phyloP scores from a whole-genome alignment of 1,140 invertebrate species.

The Drosophila pandora region DNA sequence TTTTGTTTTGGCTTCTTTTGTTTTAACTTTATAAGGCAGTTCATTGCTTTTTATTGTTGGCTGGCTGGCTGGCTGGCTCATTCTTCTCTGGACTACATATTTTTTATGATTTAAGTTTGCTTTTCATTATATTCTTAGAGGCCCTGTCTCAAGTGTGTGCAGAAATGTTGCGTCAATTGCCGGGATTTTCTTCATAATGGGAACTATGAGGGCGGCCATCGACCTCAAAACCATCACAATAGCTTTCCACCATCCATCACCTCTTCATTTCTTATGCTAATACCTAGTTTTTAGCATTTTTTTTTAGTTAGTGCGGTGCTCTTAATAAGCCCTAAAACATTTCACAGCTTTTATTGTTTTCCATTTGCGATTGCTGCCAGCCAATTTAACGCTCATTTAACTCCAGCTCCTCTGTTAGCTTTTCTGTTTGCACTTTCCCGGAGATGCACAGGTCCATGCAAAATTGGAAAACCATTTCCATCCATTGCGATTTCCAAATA shows the following conservation, averaged over 20 bases:
- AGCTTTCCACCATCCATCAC: background rate
- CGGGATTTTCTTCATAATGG: conserved; percentile 25
- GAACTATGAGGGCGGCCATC: background rate
- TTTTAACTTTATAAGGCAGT: conserved; percentile 37
- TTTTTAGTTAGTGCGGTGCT: conserved; percentile 7
- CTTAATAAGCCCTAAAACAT: conserved; percentile 32
- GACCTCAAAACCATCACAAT: conserved; percentile 6
- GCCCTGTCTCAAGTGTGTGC: conserved; percentile 35
- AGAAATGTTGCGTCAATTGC: conserved; percentile 50
- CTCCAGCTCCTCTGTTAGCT: conserved; percentile 13
- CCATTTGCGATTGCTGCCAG: conserved; percentile 23
- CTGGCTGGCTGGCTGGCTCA: conserved; percentile 13
- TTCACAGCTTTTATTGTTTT: conserved; percentile 46
- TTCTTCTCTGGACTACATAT: conserved; percentile 3
- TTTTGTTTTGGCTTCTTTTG: conserved; percentile 24
- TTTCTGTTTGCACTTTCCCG: conserved; percentile 27
- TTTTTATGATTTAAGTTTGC: conserved; percentile 44
- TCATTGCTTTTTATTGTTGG: conserved; percentile 16
- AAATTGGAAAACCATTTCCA: conserved; percentile 46
- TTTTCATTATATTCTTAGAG: conserved; percentile 52
- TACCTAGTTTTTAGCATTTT: background rate
- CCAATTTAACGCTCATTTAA: conserved; percentile 69
- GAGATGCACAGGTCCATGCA: conserved; percentile 27
- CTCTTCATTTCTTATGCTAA: conserved; percentile 22
- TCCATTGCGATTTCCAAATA: conserved; percentile 36